Evolutionary conservation across 2,888 invertebrate genomes (phyloP).

Genomic region (Pseudococcus jackbeardsleyi): DNA sequence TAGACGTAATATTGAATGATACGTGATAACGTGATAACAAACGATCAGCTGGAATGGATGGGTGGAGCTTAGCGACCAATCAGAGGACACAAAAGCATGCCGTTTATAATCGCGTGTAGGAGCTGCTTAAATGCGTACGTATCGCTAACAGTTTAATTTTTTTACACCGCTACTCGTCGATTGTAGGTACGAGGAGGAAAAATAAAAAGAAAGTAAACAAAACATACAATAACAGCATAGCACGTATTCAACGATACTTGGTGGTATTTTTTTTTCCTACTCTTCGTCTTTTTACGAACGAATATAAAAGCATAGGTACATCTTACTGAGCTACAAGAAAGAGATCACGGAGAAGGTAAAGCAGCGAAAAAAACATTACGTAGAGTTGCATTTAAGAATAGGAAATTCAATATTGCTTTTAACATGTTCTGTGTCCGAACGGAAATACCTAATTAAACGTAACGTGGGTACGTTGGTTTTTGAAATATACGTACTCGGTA

Average conservation of each 20-base stretch:
- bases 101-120: too few relatives aligned
- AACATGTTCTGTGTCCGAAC: constrained; percentile 21
- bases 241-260: background rate
- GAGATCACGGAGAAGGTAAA: background rate
- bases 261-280: background rate
- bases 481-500: constrained; percentile 3
- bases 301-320: background rate
- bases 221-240: background rate
- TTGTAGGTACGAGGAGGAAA: background rate
- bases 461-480: constrained; percentile 10
- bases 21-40: too few relatives aligned
- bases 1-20: too few relatives aligned
- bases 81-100: too few relatives aligned
- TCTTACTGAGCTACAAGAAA: background rate
- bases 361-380: background rate
- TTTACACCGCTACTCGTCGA: background rate
- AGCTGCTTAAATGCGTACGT: too few relatives aligned
- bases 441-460: constrained; percentile 38
- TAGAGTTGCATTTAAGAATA: background rate
- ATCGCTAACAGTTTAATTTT: constrained; percentile 3
- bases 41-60: too few relatives aligned
- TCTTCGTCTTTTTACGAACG: background rate
- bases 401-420: constrained; percentile 34
- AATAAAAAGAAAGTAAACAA: background rate
- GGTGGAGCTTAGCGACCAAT: too few relatives aligned